Evolutionary conservation across 2,888 invertebrate species (phyloP), one percentile per base, ranked within the genome.

Genomic region (Lordiphosa andalusiaca): DNA sequence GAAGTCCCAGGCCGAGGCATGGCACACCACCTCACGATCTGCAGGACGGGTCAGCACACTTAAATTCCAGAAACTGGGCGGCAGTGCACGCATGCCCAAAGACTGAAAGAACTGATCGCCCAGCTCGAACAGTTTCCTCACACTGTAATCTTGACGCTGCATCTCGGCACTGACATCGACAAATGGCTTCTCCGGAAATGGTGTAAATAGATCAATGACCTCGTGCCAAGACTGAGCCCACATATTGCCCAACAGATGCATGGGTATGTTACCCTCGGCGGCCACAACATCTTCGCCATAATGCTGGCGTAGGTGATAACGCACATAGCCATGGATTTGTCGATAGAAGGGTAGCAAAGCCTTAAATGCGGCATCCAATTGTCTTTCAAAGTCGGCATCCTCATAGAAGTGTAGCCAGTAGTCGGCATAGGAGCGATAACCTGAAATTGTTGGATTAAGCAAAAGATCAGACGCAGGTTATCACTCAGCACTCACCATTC

Each of bases 1-100:
- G 71, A 97, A 94, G 90, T 97, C 96, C 94, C 96, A 96, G 33
- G 96, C 96, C 0, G 95, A 95, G 0, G 96, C 96, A 82, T 96
- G 95, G 83, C 97, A 97, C 0, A 95, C 91, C 5, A 96, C 91
- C 5, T 95, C 93, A 2, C 92, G 90, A 74, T 93, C 93, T 0
- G 88, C 88, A 0, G 95, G 95, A 70, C 96, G 95, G 68, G 93
- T 93, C 30, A 97, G 91, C 23, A 97, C 94, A 1, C 96, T 96
- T 39, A 93, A 92, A 58, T 94, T 91, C 97, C 97, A 97, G 88
- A 96, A 97, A 33, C 91, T 90, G 4, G 66, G 13, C 0, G 96
- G 94, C 93, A 97, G 93, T 6, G 93, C 92, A 0, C 93, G 93
- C 87, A 97, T 90, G 71, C 95, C 95, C 49, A 97, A 89, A 0